Percentiles rank a stretch among this genome's conserved stretches.
phyloP scores from a whole-genome alignment of 2,113 vertebrate species.

The Craseonycteris thonglongyai region DNA sequence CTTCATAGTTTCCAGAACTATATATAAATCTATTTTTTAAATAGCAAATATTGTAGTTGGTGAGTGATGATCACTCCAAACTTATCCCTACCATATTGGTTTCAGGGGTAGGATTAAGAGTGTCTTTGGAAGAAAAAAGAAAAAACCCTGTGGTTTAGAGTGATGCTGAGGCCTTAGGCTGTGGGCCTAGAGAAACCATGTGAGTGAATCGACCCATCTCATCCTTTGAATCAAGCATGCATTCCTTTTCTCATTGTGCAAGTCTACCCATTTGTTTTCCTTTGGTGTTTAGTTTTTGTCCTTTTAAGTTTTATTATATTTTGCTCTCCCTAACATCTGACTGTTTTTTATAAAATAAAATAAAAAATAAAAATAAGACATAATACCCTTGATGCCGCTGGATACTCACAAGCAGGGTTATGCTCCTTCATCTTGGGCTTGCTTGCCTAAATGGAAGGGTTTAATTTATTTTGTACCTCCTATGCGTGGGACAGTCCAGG shows the following conservation, averaged over 20 bases:
- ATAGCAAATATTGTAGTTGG: constrained; percentile 63
- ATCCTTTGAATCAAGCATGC: constrained; percentile 59
- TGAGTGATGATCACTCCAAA: constrained; percentile 64
- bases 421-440: constrained; percentile 68
- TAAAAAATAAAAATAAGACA: constrained; percentile 59
- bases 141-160: constrained; percentile 49
- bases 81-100: constrained; percentile 75
- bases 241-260: constrained; percentile 73
- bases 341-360: constrained; percentile 72
- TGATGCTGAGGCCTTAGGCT: constrained; percentile 61
- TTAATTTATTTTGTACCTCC: constrained; percentile 73
- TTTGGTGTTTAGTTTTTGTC: constrained; percentile 34
- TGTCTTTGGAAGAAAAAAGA: constrained; percentile 57
- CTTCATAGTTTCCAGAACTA: constrained; percentile 72
- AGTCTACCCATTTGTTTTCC: constrained; percentile 39
- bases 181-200: constrained; percentile 63
- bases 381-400: constrained; percentile 71
- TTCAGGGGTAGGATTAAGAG: constrained; percentile 67
- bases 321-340: constrained; percentile 68
- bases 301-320: constrained; percentile 64
- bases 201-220: constrained; percentile 57
- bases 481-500: constrained; percentile 47
- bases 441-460: constrained; percentile 67
- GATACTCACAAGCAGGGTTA: constrained; percentile 61
- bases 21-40: constrained; percentile 75